These are phyloP conservation scores for Tetanocera ferruginea DNA, from an alignment of 2,888 invertebrate genomes.

Conservation along the genomic window DNA sequence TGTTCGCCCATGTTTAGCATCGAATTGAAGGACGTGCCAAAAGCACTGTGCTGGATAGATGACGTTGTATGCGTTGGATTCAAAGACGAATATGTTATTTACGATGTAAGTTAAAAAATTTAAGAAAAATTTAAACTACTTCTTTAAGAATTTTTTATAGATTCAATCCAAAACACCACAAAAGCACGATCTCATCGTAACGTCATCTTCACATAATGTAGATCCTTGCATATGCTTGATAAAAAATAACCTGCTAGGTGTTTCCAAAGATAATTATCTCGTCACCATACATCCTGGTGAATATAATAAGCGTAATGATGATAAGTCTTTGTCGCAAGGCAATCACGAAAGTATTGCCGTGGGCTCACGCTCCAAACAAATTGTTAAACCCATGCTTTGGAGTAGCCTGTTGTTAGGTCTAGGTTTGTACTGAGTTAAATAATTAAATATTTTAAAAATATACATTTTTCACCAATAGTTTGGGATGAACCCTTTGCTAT, in stretches of 20 bases:
- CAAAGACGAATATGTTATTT: slow-evolving; percentile 83
- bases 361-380: slow-evolving; percentile 51
- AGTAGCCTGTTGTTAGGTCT: slow-evolving; percentile 62
- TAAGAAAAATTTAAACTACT: background rate
- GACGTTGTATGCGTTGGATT: slow-evolving; percentile 90
- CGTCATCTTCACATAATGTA: slow-evolving; percentile 81
- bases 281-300: slow-evolving; percentile 86
- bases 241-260: slow-evolving; percentile 81
- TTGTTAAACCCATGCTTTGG: slow-evolving; percentile 60
- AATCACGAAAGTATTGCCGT: slow-evolving; percentile 45
- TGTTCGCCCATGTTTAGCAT: slow-evolving; percentile 84
- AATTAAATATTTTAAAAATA: background rate
- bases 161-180: slow-evolving; percentile 68
- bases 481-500: slow-evolving; percentile 96
- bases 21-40: slow-evolving; percentile 83
- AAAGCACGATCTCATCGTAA: slow-evolving; percentile 87
- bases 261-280: slow-evolving; percentile 89
- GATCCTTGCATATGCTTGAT: slow-evolving; percentile 88
- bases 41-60: slow-evolving; percentile 84
- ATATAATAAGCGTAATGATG: slow-evolving; percentile 54
- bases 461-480: slow-evolving; percentile 67
- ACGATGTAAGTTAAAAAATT: slow-evolving; percentile 73
- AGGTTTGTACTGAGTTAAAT: slow-evolving; percentile 52
- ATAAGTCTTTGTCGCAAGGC: slow-evolving; percentile 46
- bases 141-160: slow-evolving; percentile 47